phyloP scores from a whole-genome alignment of 2,888 invertebrate genomes.

The Apamea sordens region DNA sequence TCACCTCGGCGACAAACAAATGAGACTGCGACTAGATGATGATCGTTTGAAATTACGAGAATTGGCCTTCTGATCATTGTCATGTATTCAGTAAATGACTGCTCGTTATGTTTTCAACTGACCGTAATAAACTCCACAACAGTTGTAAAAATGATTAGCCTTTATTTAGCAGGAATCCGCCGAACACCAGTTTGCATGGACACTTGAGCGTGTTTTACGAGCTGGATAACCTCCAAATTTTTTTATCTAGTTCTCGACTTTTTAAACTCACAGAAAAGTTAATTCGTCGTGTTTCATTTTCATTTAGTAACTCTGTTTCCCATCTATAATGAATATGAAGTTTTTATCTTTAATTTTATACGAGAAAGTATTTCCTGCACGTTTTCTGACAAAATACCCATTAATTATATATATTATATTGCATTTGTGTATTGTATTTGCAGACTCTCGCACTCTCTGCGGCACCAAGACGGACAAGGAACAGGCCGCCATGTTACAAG shows the following conservation, averaged over 20 bases:
- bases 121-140: too few species aligned
- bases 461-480: slow-evolving; percentile 37
- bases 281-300: background rate
- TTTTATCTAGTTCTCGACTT: background rate
- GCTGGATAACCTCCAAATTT: too few species aligned
- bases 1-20: too few species aligned
- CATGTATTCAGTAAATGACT: too few species aligned
- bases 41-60: too few species aligned
- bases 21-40: too few species aligned
- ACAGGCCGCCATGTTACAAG: slow-evolving; percentile 36
- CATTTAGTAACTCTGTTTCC: background rate
- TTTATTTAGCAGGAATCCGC: too few species aligned
- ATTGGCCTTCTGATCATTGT: too few species aligned
- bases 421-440: background rate
- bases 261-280: background rate
- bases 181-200: too few species aligned
- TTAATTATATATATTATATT: background rate
- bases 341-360: background rate
- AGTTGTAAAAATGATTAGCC: too few species aligned
- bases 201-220: too few species aligned
- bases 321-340: background rate
- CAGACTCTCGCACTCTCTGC: slow-evolving; percentile 46
- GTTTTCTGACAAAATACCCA: background rate
- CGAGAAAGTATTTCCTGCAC: background rate
- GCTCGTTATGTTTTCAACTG: too few species aligned